phyloP scores from a whole-genome alignment of 1,140 invertebrate species.

The Apis florea region DNA sequence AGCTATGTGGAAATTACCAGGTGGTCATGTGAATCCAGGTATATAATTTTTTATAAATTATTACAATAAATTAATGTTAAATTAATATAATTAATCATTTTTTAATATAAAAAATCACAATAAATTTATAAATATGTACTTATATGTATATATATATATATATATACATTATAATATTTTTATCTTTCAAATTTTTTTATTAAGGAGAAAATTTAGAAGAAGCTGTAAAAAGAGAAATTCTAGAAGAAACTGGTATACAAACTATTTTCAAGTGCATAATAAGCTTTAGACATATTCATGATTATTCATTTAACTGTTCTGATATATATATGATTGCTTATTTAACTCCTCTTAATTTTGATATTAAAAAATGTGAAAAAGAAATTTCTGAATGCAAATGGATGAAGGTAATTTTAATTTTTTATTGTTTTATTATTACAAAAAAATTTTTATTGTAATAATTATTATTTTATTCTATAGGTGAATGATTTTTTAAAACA shows the following conservation, averaged over 20 bases:
- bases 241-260: constrained; percentile 93
- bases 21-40: constrained; percentile 94
- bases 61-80: neutral
- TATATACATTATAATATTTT: neutral
- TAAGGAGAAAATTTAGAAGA: constrained; percentile 89
- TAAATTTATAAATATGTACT: neutral
- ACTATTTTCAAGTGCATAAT: constrained; percentile 88
- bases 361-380: constrained; percentile 85
- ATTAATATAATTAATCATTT: neutral
- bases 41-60: constrained; percentile 7
- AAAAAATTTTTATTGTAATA: constrained; percentile 14
- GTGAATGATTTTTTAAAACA: constrained; percentile 87
- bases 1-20: constrained; percentile 93
- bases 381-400: constrained; percentile 90
- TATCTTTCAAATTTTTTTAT: neutral
- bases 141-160: constrained; percentile 1
- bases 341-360: constrained; percentile 84
- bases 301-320: constrained; percentile 88
- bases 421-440: neutral
- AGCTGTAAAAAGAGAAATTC: constrained; percentile 91
- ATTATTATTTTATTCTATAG: constrained; percentile 74
- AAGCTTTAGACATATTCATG: constrained; percentile 88
- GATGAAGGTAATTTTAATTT: constrained; percentile 84
- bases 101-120: neutral
- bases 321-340: constrained; percentile 91